These are phyloP conservation scores for Emydoidea blandingii DNA, from an alignment of 2,797 vertebrate species.

Conservation along the genomic window DNA sequence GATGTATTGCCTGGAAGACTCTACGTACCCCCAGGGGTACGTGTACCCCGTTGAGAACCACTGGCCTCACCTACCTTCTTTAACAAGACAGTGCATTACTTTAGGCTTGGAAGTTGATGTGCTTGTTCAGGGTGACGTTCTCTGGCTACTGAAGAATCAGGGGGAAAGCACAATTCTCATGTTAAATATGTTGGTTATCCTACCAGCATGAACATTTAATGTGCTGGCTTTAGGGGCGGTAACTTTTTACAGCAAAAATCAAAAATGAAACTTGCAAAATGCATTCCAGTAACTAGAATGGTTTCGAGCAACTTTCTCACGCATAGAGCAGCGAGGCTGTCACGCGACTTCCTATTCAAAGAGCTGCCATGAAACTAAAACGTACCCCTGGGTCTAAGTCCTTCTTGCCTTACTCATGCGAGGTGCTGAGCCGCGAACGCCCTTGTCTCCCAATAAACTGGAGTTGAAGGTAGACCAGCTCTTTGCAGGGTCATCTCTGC, in stretches of 20 bases:
- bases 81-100: background rate
- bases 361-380: background rate
- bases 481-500: background rate
- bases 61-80: background rate
- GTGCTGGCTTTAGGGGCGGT: background rate
- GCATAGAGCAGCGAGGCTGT: background rate
- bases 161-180: background rate
- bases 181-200: background rate
- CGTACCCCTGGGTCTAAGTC: background rate
- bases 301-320: conserved; percentile 16
- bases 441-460: background rate
- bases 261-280: background rate
- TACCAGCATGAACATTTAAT: background rate
- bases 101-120: background rate
- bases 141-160: background rate
- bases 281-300: conserved; percentile 39
- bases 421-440: background rate
- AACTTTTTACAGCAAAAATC: background rate
- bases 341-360: background rate
- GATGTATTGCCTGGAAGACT: too few relatives aligned
- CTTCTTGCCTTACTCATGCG: background rate
- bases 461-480: background rate
- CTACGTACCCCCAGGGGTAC: too few relatives aligned
- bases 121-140: background rate
- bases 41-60: too few relatives aligned